These are phyloP conservation scores for Danaus chrysippus DNA, from an alignment of 2,888 invertebrate genomes.

Conservation along the genomic window DNA sequence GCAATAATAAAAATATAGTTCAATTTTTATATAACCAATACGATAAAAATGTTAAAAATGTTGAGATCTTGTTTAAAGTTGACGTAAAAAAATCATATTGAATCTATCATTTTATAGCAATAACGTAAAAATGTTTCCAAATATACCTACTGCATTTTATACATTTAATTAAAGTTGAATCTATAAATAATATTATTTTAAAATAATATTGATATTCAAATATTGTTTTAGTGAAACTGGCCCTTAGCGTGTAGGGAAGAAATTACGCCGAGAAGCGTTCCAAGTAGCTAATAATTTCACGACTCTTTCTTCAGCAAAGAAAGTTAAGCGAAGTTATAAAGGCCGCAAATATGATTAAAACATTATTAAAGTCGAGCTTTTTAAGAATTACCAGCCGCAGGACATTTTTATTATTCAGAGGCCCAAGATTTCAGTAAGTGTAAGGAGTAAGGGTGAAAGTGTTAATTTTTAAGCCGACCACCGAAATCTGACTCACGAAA, in stretches of 20 bases:
- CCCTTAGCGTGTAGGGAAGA: slow-evolving; percentile 15
- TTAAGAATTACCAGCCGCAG: slow-evolving; percentile 42
- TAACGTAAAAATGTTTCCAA: no score
- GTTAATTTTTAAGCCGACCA: slow-evolving; percentile 66
- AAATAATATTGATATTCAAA: neutral
- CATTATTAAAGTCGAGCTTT: slow-evolving; percentile 49
- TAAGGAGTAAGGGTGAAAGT: slow-evolving; percentile 48
- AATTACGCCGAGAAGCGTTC: slow-evolving; percentile 16
- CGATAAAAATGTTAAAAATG: no score
- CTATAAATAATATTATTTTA: neutral
- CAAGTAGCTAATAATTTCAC: slow-evolving; percentile 24
- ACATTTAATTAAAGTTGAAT: no score
- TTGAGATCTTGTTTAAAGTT: no score
- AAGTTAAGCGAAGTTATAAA: slow-evolving; percentile 25
- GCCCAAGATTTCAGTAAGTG: slow-evolving; percentile 51
- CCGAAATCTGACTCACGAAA: slow-evolving; percentile 49
- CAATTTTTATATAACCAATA: no score
- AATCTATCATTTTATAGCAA: no score
- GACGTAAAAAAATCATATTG: no score
- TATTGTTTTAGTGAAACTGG: slow-evolving; percentile 1
- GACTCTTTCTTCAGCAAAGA: slow-evolving; percentile 25
- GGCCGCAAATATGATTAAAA: slow-evolving; percentile 47
- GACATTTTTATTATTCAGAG: slow-evolving; percentile 60
- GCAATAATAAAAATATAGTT: neutral
- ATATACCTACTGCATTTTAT: no score